Evolutionary conservation across 2,888 invertebrate species (phyloP).

Genomic region (Machimus atricapillus): DNA sequence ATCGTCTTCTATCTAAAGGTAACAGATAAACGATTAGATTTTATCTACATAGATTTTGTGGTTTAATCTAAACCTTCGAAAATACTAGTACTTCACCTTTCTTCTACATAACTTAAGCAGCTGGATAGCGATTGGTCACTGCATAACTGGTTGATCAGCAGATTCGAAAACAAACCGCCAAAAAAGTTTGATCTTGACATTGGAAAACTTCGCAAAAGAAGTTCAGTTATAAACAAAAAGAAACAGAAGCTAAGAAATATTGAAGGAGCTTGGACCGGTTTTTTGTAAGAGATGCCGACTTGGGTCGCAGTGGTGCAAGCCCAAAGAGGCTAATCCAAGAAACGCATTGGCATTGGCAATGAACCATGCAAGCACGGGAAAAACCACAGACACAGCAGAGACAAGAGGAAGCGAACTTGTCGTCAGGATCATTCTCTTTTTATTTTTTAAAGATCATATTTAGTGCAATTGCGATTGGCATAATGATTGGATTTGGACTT

Average conservation of each 20-base stretch:
- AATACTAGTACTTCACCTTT: background rate
- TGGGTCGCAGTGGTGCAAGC: background rate
- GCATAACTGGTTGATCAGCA: background rate
- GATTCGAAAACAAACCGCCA: background rate
- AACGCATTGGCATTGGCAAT: background rate
- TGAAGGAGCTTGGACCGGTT: background rate
- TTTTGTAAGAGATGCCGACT: background rate
- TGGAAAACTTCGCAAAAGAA: background rate
- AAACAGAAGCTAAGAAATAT: background rate
- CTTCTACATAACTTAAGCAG: background rate
- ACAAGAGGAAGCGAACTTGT: background rate
- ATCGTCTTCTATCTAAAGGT: background rate
- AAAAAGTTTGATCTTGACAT: background rate
- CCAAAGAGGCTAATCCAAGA: background rate
- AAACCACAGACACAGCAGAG: background rate
- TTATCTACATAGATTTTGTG: background rate
- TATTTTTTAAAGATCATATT: background rate
- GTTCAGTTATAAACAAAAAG: background rate
- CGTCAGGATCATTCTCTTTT: background rate
- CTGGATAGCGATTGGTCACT: background rate
- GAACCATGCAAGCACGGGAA: background rate
- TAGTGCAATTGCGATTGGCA: background rate
- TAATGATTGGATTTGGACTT: background rate
- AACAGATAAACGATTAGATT: background rate
- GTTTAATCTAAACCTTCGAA: background rate